A percentile compares a stretch with the other conserved stretches of the same genome.
Conservation (phyloP, 1,140 invertebrate species). For the Metaphire vulgaris region DNA sequence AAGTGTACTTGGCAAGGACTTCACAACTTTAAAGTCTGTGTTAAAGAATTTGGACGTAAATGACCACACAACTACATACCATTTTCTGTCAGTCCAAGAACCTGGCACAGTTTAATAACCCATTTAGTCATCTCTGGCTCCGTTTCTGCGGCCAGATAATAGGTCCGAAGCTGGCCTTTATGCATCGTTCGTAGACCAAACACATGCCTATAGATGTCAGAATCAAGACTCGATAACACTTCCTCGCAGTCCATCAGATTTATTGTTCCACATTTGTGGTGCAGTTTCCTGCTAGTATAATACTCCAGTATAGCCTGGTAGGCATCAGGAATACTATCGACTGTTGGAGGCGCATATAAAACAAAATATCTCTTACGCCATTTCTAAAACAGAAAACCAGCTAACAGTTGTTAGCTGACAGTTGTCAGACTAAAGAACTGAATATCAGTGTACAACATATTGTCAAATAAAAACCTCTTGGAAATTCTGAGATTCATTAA, state of each 20-base stretch:
- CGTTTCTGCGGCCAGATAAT: conserved; percentile 15
- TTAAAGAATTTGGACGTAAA: too few species aligned
- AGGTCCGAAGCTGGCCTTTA: conserved; percentile 4
- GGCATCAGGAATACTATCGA: not conserved
- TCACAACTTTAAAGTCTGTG: too few species aligned
- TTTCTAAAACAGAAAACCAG: too few species aligned
- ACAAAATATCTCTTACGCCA: conserved; percentile 6
- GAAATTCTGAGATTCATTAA: too few species aligned
- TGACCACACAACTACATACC: too few species aligned
- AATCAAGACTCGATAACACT: conserved; percentile 16
- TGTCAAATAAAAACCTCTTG: too few species aligned
- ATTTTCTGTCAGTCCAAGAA: conserved; percentile 14
- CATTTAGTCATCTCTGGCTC: conserved; percentile 11
- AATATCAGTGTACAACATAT: too few species aligned
- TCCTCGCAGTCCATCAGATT: conserved; percentile 15
- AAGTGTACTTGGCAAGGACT: too few species aligned
- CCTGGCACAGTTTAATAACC: conserved; percentile 6
- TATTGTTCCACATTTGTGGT: conserved; percentile 4
- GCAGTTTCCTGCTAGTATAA: conserved; percentile 13
- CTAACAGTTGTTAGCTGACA: too few species aligned
- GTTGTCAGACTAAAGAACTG: too few species aligned
- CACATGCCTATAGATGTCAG: conserved; percentile 10
- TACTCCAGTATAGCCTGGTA: conserved; percentile 11
- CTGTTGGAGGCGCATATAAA: conserved; percentile 10
- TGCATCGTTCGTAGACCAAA: conserved; percentile 16